Conservation (phyloP, 2,888 invertebrate species). For the Polyommatus iphigenia region DNA sequence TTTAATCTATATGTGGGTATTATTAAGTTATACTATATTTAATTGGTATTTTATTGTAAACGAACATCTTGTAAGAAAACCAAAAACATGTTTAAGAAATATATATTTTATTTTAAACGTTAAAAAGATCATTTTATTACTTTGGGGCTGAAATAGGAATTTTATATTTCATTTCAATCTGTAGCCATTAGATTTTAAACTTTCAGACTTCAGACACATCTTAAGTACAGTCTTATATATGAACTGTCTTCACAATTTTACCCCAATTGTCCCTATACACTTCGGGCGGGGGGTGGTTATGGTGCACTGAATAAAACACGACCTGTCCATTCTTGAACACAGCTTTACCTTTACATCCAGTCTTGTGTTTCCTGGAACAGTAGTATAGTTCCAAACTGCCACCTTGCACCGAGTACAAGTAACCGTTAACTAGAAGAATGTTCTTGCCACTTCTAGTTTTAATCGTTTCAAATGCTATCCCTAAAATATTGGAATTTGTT, state of each 20-base stretch:
- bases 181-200: too few species aligned
- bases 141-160: too few species aligned
- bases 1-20: too few species aligned
- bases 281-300: slow-evolving; percentile 47
- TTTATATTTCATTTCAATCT: too few species aligned
- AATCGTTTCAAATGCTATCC: slow-evolving; percentile 43
- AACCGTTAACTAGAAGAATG: slow-evolving; percentile 46
- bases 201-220: too few species aligned
- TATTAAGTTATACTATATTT: neutral
- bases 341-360: slow-evolving; percentile 46
- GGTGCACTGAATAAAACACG: slow-evolving; percentile 37
- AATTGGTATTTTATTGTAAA: neutral
- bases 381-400: slow-evolving; percentile 45
- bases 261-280: slow-evolving; percentile 39
- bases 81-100: neutral
- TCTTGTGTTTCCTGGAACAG: slow-evolving; percentile 48
- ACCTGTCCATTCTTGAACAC: slow-evolving; percentile 38
- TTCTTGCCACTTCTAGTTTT: slow-evolving; percentile 46
- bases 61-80: neutral
- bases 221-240: neutral
- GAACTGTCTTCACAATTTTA: slow-evolving; percentile 32
- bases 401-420: slow-evolving; percentile 50
- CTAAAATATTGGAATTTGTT: slow-evolving; percentile 36
- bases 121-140: neutral
- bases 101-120: neutral